Evolutionary conservation across 2,113 vertebrate genomes (phyloP), one percentile per base, ranked within the genome.

Genomic region (Tauraco erythrolophus): DNA sequence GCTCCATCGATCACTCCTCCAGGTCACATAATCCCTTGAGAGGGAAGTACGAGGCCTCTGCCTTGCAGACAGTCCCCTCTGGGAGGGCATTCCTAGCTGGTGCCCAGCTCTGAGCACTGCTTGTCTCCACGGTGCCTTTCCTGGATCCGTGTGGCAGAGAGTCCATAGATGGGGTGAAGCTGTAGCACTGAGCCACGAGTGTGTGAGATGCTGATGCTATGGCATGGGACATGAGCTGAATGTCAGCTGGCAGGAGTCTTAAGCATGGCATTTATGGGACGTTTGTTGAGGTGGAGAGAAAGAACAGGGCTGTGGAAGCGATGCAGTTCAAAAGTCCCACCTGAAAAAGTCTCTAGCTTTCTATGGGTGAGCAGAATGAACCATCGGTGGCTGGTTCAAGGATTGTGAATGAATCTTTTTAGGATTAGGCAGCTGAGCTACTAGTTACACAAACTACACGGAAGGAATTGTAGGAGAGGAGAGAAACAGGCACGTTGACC

Each of bases 121-220:
- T 72, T 57, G 8, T 51, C 43, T 68, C 33, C 33, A 6, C 0
- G 0, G 39, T 24, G 53, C 64, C 54, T 81, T 74, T 89, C 35
- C 64, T 54, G 58, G 50, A 66, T 57, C 45, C 2, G 0, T 0
- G 2, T 43, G 48, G 11, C 62, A 60, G 22, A 48, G 45, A 64
- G 31, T 11, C 30, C 68, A 21, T 1, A n/a, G 30, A 21, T 7
- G 51, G 19, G 37, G 50, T 41, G 41, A 74, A 75, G 51, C 27
- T 19, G 9, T 0, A 1, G 13, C 12, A 12, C 25, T n/a, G 69
- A 92, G 45, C 39, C 6, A 1, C 41, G 69, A 22, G 54, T 1
- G 0, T 9, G 22, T 51, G 77, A 84, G 43, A 30, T 81, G 62
- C 54, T 89, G 71, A n/a, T 57, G 64, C 51, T 60, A 1, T 41